Conservation (phyloP, 2,797 vertebrate genomes). For the Picus viridis region DNA sequence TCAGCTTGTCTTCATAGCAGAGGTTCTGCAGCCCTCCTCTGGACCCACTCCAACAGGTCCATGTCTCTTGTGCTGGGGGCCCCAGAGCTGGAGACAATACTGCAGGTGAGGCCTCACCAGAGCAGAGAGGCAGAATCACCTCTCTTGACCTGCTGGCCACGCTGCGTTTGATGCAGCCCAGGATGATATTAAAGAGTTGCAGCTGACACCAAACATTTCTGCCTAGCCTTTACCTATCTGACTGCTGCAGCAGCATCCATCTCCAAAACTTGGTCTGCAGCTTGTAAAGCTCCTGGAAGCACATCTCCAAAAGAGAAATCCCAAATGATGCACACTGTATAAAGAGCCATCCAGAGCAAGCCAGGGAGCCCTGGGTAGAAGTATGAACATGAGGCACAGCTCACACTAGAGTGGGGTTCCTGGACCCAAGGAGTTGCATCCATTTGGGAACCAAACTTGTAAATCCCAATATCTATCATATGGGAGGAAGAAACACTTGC, state of each 20-base stretch:
- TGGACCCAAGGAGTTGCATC: neutral
- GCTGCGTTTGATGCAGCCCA: too few relatives aligned
- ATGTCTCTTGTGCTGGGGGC: too few relatives aligned
- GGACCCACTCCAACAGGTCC: too few relatives aligned
- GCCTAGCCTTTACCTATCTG: neutral
- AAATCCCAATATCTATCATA: neutral
- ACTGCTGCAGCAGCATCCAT: neutral
- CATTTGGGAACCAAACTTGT: neutral
- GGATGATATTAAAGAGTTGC: neutral
- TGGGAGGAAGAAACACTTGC: neutral
- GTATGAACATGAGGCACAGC: neutral
- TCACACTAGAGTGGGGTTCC: neutral
- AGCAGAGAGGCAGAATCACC: too few relatives aligned
- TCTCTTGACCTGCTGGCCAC: too few relatives aligned
- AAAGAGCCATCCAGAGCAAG: neutral
- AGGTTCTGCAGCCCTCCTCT: too few relatives aligned
- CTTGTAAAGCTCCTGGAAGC: neutral
- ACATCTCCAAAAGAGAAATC: fast-evolving
- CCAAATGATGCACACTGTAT: neutral
- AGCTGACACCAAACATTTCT: neutral
- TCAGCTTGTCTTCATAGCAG: too few relatives aligned
- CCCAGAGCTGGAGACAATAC: too few relatives aligned
- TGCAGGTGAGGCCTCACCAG: too few relatives aligned
- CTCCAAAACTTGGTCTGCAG: neutral
- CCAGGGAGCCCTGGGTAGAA: neutral